These are phyloP conservation scores for Molanna angustata DNA, from an alignment of 2,888 invertebrate genomes.

Conservation along the genomic window DNA sequence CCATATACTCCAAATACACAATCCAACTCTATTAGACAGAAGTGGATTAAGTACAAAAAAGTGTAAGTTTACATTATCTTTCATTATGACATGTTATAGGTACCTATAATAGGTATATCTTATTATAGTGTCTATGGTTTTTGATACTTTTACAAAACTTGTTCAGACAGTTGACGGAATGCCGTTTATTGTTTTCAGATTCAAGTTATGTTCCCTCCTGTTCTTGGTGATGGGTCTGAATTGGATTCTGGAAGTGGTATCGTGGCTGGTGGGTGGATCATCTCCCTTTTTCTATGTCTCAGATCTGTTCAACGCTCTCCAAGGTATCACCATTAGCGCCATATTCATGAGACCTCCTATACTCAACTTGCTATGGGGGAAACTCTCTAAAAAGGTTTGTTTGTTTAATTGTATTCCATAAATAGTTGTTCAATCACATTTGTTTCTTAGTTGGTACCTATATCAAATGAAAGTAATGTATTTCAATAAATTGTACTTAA, in stretches of 20 bases:
- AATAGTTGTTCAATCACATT: no score
- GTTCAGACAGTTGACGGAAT: not conserved
- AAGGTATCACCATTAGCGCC: constrained; percentile 65
- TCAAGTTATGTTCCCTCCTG: constrained; percentile 58
- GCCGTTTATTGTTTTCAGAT: constrained; percentile 41
- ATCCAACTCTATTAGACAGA: not conserved
- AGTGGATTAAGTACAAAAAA: constrained; percentile 5
- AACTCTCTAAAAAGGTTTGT: constrained; percentile 4
- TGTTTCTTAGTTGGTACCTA: no score
- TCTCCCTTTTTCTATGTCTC: constrained; percentile 59
- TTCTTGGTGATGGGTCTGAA: constrained; percentile 67
- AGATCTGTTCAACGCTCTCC: constrained; percentile 67
- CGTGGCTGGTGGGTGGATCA: constrained; percentile 59
- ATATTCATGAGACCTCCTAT: constrained; percentile 48
- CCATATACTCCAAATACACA: not conserved
- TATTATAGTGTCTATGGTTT: not conserved
- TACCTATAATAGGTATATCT: not conserved
- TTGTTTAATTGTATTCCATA: not conserved
- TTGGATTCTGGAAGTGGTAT: constrained; percentile 69
- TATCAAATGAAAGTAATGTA: no score
- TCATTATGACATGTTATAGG: not conserved
- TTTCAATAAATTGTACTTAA: no score
- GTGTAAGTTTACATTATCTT: not conserved
- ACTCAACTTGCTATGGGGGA: not conserved
- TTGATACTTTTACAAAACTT: not conserved